Evolutionary conservation across 2,888 invertebrate genomes (phyloP), one percentile per base, ranked within the genome.

Genomic region (Emmelina monodactyla): DNA sequence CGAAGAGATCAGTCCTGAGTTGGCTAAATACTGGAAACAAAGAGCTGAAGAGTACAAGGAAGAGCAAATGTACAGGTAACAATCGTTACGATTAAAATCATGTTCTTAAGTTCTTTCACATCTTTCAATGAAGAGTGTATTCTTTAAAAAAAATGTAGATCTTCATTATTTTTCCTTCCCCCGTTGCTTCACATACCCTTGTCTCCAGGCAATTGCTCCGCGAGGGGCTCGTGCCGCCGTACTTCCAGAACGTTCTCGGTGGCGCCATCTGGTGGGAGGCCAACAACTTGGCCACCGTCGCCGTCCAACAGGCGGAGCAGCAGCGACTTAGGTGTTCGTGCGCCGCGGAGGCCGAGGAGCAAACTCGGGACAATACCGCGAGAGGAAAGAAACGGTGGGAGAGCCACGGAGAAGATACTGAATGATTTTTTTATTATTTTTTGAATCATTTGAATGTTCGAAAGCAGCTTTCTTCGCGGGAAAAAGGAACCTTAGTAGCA

Each of bases 251-350:
- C 42, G 52, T 78, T 1, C 60, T 78, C 11, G 78, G 76, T 1
- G 78, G 78, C 2, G 68, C 75, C 2, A 67, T 70, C 37, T 76
- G 78, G 76, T 72, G 70, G 70, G 72, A 75, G 15, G 51, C 73
- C 44, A 68, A 68, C 46, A 42, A 60, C 25, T 42, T 56, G 0
- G 58, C 69, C 0, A 59, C 46, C 2, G 56, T 61, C 0, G 73
- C 75, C 0, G 60, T 65, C 10, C 51, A 48, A 2, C 46, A 36
- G 16, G 51, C 62, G 0, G 70, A 69, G 39, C 6, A n/a, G n/a
- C 6, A 11, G n/a, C 4, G 25, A 25, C 9, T 3, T 7, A 3
- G 25, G n/a, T 3, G 6, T 25, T 9, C 25, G n/a, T 25, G 6
- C 11, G 25, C 25, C 25, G 3, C 4, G 6, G 3, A 25, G 25